phyloP scores from a whole-genome alignment of 1,140 invertebrate genomes.

The Centruroides sculpturatus region DNA sequence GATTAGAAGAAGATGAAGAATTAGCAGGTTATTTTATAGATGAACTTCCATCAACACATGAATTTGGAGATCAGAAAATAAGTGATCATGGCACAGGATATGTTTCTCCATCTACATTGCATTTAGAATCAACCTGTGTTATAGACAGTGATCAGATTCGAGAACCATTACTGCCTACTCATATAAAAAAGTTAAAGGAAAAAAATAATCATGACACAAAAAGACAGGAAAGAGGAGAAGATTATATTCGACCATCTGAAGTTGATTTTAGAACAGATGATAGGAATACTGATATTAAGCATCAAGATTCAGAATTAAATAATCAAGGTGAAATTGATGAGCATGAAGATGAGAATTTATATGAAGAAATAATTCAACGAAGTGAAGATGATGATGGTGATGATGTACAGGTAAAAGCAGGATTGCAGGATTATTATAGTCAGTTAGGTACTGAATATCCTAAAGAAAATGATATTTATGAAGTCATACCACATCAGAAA shows the following conservation, averaged over 20 bases:
- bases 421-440: background rate
- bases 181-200: conserved; percentile 42
- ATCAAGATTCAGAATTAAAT: conserved; percentile 1
- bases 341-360: background rate
- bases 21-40: conserved; percentile 8
- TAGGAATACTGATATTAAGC: conserved; percentile 9
- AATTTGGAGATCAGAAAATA: too few species aligned
- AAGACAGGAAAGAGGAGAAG: conserved; percentile 44
- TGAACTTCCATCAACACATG: too few species aligned
- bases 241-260: conserved; percentile 11
- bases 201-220: conserved; percentile 44
- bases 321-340: conserved; percentile 1
- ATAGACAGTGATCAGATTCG: too few species aligned
- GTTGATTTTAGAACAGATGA: too few species aligned
- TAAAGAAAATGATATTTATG: too few species aligned
- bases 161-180: conserved; percentile 36
- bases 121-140: too few species aligned
- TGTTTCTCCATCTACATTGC: too few species aligned
- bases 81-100: too few species aligned
- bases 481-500: too few species aligned
- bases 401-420: background rate
- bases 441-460: background rate
- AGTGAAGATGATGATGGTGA: background rate
- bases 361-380: background rate
- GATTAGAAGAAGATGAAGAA: conserved; percentile 12